Evolutionary conservation across 2,113 vertebrate species (phyloP).

Genomic region (Sturnus vulgaris): DNA sequence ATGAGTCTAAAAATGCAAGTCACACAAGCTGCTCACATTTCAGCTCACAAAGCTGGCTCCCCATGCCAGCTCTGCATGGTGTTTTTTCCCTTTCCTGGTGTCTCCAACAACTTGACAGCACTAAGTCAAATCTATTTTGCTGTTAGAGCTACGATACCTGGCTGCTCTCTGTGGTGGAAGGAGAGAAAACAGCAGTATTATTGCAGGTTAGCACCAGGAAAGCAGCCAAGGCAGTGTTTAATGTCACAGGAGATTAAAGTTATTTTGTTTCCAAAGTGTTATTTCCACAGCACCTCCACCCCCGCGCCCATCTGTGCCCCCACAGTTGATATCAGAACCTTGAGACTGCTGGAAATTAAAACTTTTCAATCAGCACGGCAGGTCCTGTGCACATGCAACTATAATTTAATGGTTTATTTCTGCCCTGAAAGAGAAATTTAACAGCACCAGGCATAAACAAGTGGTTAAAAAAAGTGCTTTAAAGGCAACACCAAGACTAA

Average conservation of each 20-base stretch:
- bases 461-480: not conserved
- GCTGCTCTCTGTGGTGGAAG: not conserved
- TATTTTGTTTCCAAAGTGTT: constrained; percentile 48
- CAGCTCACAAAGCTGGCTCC: constrained; percentile 20
- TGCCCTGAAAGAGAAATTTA: not conserved
- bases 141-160: not conserved
- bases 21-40: constrained; percentile 53
- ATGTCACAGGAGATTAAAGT: constrained; percentile 55
- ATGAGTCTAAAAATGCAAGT: constrained; percentile 47
- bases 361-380: not conserved
- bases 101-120: constrained; percentile 30
- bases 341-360: constrained; percentile 35
- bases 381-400: not conserved
- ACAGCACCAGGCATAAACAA: not conserved
- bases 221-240: constrained; percentile 35
- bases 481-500: not conserved
- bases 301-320: constrained; percentile 24
- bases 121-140: constrained; percentile 24
- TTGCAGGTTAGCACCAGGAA: constrained; percentile 46
- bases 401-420: not conserved
- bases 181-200: constrained; percentile 33
- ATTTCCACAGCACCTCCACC: constrained; percentile 45
- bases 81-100: not conserved
- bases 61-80: not conserved
- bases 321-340: not conserved